Base-by-base conservation (phyloP, 2,113 vertebrate species). In the Callipepla californica region DNA sequence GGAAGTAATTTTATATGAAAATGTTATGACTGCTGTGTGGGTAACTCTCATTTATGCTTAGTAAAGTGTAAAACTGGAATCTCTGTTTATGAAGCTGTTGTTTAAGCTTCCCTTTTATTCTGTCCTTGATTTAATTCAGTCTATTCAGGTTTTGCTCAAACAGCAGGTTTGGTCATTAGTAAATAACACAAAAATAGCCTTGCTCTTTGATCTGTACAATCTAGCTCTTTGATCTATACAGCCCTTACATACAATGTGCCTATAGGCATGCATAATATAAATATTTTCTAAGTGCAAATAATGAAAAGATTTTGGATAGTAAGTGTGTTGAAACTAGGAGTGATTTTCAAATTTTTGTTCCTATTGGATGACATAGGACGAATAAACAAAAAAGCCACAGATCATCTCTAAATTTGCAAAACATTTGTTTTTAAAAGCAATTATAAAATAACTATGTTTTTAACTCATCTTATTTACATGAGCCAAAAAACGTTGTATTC, bases 81-180 rank as follows among this genome's bases (percentile, higher is more conserved):
- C 75, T 80, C 26, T 91, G 30, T 96, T 90, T 90, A 66, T 79
- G 87, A 92, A 80, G 59, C 51, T 80, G 34, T 67, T 90, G 67
- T 91, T 93, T 83, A 88, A 93, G 61, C 11, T 77, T 90, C 61
- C 18, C 63, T 87, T 94, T 95, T 95, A 57, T 94, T 91, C 75
- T 73, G 51, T 77, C 78, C 78, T 51, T 92, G 78, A 70, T 92
- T 93, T 92, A 94, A 96, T 95, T 95, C 66, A 47, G 68, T 57
- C 76, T 55, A 58, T 85, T 93, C 76, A 77, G 74, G 77, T 95
- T 96, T 87, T 95, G 89, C 92, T 85, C 92, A 91, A 94, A 89
- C 78, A 92, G 87, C 91, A 95, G 85, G 91, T 93, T 96, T 92
- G 81, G 90, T 91, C 90, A 88, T 89, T 92, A 90, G 81, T 74